Evolutionary conservation across 2,113 vertebrate species (phyloP).

Genomic region (Proteles cristata): DNA sequence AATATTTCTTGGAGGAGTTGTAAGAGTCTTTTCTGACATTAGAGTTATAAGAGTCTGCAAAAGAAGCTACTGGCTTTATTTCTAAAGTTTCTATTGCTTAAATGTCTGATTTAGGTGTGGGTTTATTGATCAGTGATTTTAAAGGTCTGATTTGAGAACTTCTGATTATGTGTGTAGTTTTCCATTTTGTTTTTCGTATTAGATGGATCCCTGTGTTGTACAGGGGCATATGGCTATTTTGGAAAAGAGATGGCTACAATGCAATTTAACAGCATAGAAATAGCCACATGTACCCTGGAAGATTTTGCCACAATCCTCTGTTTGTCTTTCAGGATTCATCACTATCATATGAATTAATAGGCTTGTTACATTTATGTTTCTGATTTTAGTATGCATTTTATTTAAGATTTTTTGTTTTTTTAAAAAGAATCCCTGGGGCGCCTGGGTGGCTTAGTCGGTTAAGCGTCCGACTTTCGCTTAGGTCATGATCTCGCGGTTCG

Average conservation of each 20-base stretch:
- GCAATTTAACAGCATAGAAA: constrained; percentile 91
- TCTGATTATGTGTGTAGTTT: constrained; percentile 79
- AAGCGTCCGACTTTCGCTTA: too few relatives aligned
- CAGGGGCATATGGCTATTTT: constrained; percentile 93
- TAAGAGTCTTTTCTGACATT: constrained; percentile 79
- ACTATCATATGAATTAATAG: constrained; percentile 93
- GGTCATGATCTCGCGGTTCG: too few relatives aligned
- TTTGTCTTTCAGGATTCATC: constrained; percentile 93
- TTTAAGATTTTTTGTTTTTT: constrained; percentile 89
- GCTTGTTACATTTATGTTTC: constrained; percentile 95
- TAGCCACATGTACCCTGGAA: constrained; percentile 93
- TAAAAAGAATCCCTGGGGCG: background rate
- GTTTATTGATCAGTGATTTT: constrained; percentile 82
- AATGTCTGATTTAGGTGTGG: constrained; percentile 61
- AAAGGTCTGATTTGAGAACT: constrained; percentile 80
- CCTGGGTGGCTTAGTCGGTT: too few relatives aligned
- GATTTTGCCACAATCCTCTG: constrained; percentile 93
- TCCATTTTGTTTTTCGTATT: constrained; percentile 93
- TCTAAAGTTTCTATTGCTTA: constrained; percentile 83
- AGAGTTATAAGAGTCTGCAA: constrained; percentile 78
- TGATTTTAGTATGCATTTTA: constrained; percentile 94
- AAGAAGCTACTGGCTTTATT: constrained; percentile 79
- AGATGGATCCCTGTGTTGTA: constrained; percentile 93
- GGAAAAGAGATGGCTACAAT: constrained; percentile 91
- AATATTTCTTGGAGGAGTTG: constrained; percentile 82